Conservation (phyloP, 2,888 invertebrate species). For the Fissipunctia ypsillon region DNA sequence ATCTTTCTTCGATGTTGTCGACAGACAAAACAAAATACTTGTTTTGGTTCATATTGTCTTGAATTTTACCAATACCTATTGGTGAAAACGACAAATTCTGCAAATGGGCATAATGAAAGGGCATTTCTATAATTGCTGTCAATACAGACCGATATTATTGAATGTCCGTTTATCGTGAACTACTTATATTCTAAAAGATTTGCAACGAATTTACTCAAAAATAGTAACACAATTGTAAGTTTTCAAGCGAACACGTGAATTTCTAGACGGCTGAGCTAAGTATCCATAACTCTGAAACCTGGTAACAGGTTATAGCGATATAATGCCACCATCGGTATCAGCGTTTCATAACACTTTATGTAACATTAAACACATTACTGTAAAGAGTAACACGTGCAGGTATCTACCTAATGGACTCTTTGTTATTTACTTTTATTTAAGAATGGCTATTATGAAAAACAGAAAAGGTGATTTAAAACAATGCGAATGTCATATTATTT, state of each 20-base stretch:
- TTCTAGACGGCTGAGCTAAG: constrained; percentile 37
- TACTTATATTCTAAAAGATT: not conserved
- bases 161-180: not conserved
- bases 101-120: too few species aligned
- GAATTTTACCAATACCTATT: not conserved
- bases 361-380: constrained; percentile 42
- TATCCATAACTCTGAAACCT: constrained; percentile 33
- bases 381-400: constrained; percentile 31
- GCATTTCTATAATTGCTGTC: too few species aligned
- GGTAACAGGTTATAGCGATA: constrained; percentile 23
- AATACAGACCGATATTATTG: too few species aligned
- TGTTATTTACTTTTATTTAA: constrained; percentile 9
- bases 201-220: not conserved
- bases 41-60: not conserved
- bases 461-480: constrained; percentile 30
- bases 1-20: not conserved
- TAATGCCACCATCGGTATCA: constrained; percentile 18
- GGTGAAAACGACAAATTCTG: not conserved
- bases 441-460: constrained; percentile 28
- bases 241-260: constrained; percentile 15
- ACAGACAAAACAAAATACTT: not conserved
- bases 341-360: constrained; percentile 31
- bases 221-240: not conserved
- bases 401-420: constrained; percentile 24
- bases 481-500: not conserved